These are phyloP conservation scores for Echinarachnius parma DNA, from an alignment of 53 echinoderm and acorn worm genomes.

Conservation along the genomic window DNA sequence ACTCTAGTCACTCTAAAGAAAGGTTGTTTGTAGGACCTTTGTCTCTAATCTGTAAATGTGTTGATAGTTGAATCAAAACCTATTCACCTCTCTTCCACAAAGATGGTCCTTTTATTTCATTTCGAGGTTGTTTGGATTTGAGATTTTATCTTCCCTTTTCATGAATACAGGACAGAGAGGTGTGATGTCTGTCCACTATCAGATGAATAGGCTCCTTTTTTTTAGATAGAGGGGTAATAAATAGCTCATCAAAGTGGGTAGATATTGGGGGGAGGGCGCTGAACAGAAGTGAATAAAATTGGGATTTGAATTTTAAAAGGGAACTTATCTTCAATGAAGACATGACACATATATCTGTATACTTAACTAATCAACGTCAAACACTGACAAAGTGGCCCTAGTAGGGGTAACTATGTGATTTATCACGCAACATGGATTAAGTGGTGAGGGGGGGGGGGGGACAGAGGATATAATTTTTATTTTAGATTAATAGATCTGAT, in stretches of 20 bases:
- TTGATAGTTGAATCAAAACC: slow-evolving; percentile 23
- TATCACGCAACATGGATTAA: no score
- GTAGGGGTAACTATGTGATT: not conserved
- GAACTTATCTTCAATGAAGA: no score
- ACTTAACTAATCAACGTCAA: slow-evolving; percentile 14
- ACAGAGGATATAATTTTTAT: no score
- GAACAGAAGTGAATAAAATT: slow-evolving; percentile 1
- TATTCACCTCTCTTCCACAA: no score
- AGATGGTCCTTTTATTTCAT: no score
- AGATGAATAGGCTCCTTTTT: not conserved
- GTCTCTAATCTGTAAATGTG: slow-evolving; percentile 34
- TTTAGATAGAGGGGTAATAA: not conserved
- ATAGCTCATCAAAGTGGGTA: slow-evolving; percentile 6
- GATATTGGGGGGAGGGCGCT: not conserved
- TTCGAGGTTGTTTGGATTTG: no score
- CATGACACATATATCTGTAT: not conserved
- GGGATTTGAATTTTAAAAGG: no score
- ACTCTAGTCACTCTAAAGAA: not conserved
- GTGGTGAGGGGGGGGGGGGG: no score
- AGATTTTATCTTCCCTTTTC: no score
- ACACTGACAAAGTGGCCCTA: no score
- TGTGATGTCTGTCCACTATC: not conserved
- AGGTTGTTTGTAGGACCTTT: slow-evolving; percentile 2
- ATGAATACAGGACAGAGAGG: no score
- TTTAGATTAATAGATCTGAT: not conserved